phyloP scores from a whole-genome alignment of 1,140 invertebrate species.

The Megalopta genalis region DNA sequence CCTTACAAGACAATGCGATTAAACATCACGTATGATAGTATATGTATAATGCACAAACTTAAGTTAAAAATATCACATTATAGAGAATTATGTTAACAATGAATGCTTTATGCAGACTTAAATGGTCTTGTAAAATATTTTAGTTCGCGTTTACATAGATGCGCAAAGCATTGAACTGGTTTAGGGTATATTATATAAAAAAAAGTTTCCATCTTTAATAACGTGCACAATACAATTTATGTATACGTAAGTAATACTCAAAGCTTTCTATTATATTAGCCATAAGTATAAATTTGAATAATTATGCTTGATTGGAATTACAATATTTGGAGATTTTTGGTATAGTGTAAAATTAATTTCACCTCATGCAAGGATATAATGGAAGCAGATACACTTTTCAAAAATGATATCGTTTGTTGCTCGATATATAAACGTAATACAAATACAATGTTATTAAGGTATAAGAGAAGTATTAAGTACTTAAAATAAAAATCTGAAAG shows the following conservation, averaged over 20 bases:
- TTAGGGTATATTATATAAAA: slow-evolving; percentile 17
- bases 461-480: slow-evolving; percentile 19
- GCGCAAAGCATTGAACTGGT: not conserved
- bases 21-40: slow-evolving; percentile 22
- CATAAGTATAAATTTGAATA: slow-evolving; percentile 31
- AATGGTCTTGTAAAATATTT: slow-evolving; percentile 17
- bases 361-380: slow-evolving; percentile 4
- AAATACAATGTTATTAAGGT: slow-evolving; percentile 28
- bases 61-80: slow-evolving; percentile 37
- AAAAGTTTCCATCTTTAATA: slow-evolving; percentile 18
- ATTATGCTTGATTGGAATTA: slow-evolving; percentile 36
- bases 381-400: slow-evolving; percentile 24
- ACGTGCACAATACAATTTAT: slow-evolving; percentile 23
- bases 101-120: slow-evolving; percentile 2
- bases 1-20: slow-evolving; percentile 18
- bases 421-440: slow-evolving; percentile 30
- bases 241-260: slow-evolving; percentile 31
- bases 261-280: not conserved
- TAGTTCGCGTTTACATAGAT: not conserved
- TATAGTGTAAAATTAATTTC: slow-evolving; percentile 35
- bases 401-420: slow-evolving; percentile 20
- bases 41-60: slow-evolving; percentile 18
- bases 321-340: slow-evolving; percentile 20
- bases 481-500: slow-evolving; percentile 33
- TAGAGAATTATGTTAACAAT: slow-evolving; percentile 21